phyloP scores from a whole-genome alignment of 2,797 vertebrate genomes.

The Sarcophilus harrisii region DNA sequence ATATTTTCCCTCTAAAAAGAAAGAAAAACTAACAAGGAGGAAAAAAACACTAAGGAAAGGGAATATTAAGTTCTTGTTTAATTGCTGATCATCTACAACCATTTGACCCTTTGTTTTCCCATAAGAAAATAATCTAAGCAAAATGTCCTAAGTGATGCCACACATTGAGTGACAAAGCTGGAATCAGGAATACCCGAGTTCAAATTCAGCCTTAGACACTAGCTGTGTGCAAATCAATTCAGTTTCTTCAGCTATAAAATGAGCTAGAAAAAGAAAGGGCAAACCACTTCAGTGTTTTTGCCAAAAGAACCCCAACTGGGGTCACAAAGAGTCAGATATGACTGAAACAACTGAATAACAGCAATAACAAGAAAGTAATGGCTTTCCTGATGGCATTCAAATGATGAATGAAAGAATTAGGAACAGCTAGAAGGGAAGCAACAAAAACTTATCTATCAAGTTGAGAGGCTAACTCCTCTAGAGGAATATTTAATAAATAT shows the following conservation, averaged over 20 bases:
- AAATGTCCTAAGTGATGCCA: not conserved
- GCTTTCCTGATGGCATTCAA: conserved; percentile 22
- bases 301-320: not conserved
- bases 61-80: not conserved
- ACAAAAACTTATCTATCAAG: conserved; percentile 17
- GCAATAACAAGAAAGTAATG: not conserved
- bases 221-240: not conserved
- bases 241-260: not conserved
- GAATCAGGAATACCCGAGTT: not conserved
- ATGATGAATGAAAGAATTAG: conserved; percentile 24
- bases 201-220: not conserved
- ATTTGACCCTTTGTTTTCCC: conserved; percentile 20
- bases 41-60: not conserved
- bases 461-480: not conserved
- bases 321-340: not conserved
- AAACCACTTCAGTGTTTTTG: not conserved
- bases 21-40: not conserved
- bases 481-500: not conserved
- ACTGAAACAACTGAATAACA: not conserved
- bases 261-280: not conserved
- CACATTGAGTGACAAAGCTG: not conserved
- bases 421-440: conserved; percentile 35
- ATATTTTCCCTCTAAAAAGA: not conserved
- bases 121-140: not conserved
- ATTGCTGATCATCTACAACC: not conserved